Percentiles rank a stretch among this genome's conserved stretches.
Evolutionary conservation across 2,113 vertebrate species (phyloP).

Genomic region (Crotalus tigris): DNA sequence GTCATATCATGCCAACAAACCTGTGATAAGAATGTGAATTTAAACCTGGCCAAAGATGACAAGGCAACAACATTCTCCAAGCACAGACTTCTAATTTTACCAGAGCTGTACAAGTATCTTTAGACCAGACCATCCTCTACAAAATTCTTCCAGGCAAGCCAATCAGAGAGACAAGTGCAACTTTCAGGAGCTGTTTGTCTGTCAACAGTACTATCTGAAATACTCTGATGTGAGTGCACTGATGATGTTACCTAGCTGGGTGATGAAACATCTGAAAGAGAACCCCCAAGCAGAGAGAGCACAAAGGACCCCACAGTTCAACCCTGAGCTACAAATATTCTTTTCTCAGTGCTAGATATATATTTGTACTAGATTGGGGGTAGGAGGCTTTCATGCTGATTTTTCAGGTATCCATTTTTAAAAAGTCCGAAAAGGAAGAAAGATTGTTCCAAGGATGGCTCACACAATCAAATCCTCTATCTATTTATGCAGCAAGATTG

Average conservation of each 20-base stretch:
- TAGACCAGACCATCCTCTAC: neutral
- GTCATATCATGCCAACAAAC: constrained; percentile 41
- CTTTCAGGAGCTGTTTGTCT: neutral
- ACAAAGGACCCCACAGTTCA: neutral
- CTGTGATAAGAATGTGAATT: constrained; percentile 60
- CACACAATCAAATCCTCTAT: neutral
- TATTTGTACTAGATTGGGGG: neutral
- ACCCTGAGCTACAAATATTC: neutral
- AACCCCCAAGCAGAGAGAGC: neutral
- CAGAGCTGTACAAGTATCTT: neutral
- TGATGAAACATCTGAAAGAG: neutral
- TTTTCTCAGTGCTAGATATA: neutral
- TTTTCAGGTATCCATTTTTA: neutral
- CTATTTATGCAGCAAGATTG: neutral
- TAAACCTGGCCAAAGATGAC: constrained; percentile 54
- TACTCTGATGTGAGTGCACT: neutral
- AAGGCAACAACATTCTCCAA: constrained; percentile 42
- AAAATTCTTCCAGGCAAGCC: neutral
- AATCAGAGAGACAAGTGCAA: constrained; percentile 7
- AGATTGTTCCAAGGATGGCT: neutral
- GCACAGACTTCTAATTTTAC: constrained; percentile 20
- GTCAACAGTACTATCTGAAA: neutral
- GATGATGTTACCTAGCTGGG: neutral
- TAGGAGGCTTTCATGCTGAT: neutral
- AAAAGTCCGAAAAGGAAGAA: neutral